Conservation (phyloP, 2,888 invertebrate genomes). For the Mimachlamys varia region DNA sequence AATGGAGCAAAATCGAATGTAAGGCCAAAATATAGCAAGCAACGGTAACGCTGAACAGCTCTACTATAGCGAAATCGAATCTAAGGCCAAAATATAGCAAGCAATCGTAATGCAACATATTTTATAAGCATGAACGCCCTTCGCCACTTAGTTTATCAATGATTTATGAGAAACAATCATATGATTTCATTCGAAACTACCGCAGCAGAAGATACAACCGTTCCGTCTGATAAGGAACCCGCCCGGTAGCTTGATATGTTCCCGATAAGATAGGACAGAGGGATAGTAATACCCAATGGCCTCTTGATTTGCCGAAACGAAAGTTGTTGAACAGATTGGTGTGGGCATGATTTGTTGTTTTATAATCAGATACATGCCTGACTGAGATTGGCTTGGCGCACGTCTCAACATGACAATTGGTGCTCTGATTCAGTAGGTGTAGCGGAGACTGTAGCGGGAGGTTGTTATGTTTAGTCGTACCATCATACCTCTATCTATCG, state of each 20-base stretch:
- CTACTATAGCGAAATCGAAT: too few relatives aligned
- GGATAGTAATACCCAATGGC: not conserved
- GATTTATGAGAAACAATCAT: constrained; percentile 3
- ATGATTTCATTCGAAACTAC: not conserved
- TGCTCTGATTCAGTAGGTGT: not conserved
- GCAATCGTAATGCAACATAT: too few relatives aligned
- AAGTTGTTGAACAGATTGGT: constrained; percentile 19
- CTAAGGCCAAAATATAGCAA: too few relatives aligned
- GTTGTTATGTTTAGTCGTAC: too few relatives aligned
- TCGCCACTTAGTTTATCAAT: not conserved
- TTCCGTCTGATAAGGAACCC: not conserved
- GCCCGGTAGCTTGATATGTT: not conserved
- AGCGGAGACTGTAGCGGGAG: not conserved
- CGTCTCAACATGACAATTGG: not conserved
- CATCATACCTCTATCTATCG: too few relatives aligned
- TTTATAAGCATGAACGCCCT: too few relatives aligned
- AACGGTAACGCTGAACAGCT: too few relatives aligned
- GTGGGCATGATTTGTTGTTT: constrained; percentile 20
- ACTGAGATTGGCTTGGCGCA: not conserved
- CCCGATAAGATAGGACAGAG: not conserved
- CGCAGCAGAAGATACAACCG: not conserved
- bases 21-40: too few relatives aligned
- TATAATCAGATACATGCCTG: constrained; percentile 19
- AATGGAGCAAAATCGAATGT: too few relatives aligned
- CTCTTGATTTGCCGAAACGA: constrained; percentile 3